Evolutionary conservation across 2,888 invertebrate genomes (phyloP).

Genomic region (Drosophila tripunctata): DNA sequence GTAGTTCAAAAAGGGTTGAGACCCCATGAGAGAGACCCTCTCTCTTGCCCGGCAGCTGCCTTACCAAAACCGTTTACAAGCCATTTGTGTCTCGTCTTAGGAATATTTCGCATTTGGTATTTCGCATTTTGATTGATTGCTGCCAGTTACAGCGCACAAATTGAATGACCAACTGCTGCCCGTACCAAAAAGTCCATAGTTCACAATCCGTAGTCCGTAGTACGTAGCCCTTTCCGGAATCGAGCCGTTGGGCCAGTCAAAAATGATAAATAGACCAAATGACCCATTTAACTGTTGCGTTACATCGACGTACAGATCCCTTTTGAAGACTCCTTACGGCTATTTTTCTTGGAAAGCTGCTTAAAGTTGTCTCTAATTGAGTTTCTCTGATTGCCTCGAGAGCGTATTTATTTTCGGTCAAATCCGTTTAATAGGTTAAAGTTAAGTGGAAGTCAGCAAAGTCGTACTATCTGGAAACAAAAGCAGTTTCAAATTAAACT

Average conservation of each 20-base stretch:
- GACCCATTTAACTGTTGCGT: constrained; percentile 65
- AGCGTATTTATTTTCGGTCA: not conserved
- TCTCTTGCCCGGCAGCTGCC: not conserved
- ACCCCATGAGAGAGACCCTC: not conserved
- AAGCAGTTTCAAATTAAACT: too few relatives aligned
- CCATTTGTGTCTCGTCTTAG: constrained; percentile 14
- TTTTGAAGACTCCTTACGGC: not conserved
- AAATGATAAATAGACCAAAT: constrained; percentile 63
- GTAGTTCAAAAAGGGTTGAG: constrained; percentile 46
- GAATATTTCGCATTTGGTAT: constrained; percentile 33
- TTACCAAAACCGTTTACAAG: not conserved
- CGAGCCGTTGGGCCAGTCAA: constrained; percentile 38
- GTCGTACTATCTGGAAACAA: too few relatives aligned
- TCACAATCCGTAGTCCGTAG: not conserved
- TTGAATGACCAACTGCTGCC: constrained; percentile 64
- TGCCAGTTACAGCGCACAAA: constrained; percentile 59
- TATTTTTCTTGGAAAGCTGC: constrained; percentile 14
- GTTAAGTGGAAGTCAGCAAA: too few relatives aligned
- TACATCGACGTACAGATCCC: constrained; percentile 16
- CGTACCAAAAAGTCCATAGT: not conserved
- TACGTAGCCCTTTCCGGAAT: not conserved
- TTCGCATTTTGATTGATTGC: constrained; percentile 63
- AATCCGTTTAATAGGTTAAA: constrained; percentile 21
- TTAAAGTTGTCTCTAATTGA: constrained; percentile 42
- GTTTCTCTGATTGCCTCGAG: constrained; percentile 35